Percentiles rank a stretch among this genome's conserved stretches.
Evolutionary conservation across 2,113 vertebrate genomes (phyloP).

Genomic region (Phalacrocorax carbo): DNA sequence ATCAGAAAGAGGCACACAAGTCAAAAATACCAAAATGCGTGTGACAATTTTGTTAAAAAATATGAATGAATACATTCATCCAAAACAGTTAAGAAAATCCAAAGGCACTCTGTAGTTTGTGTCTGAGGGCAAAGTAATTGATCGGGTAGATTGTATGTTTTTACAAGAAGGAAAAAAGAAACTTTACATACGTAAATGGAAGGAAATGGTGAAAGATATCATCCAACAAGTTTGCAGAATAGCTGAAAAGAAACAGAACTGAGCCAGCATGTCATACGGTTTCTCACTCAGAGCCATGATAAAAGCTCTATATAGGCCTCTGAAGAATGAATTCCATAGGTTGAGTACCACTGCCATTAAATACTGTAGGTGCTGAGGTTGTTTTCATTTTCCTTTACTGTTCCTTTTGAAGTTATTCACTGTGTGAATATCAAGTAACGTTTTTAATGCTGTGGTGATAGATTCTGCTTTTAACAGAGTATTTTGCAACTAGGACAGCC

Average conservation of each 20-base stretch:
- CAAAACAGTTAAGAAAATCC: slow-evolving; percentile 22
- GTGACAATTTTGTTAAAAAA: slow-evolving; percentile 37
- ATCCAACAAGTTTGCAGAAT: not conserved
- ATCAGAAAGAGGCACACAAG: slow-evolving; percentile 23
- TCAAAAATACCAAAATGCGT: not conserved
- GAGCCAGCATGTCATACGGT: not conserved
- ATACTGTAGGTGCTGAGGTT: slow-evolving; percentile 29
- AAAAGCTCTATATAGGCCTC: slow-evolving; percentile 37
- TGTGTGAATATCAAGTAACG: slow-evolving; percentile 11
- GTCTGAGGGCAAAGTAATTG: slow-evolving; percentile 9
- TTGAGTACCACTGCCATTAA: slow-evolving; percentile 6
- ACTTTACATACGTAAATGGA: not conserved
- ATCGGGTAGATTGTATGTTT: slow-evolving; percentile 26
- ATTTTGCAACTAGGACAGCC: slow-evolving; percentile 8
- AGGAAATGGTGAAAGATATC: slow-evolving; percentile 28
- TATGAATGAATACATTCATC: slow-evolving; percentile 20
- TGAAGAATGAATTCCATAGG: slow-evolving; percentile 29
- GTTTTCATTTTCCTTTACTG: slow-evolving; percentile 38
- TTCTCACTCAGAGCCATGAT: slow-evolving; percentile 47
- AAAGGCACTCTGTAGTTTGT: not conserved
- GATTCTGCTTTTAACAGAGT: not conserved
- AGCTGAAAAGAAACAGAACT: slow-evolving; percentile 29
- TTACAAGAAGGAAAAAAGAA: not conserved
- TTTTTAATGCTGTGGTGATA: not conserved
- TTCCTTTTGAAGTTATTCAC: slow-evolving; percentile 31